These are phyloP conservation scores for Microtus ochrogaster DNA, from an alignment of 2,113 vertebrate species.

Conservation along the genomic window DNA sequence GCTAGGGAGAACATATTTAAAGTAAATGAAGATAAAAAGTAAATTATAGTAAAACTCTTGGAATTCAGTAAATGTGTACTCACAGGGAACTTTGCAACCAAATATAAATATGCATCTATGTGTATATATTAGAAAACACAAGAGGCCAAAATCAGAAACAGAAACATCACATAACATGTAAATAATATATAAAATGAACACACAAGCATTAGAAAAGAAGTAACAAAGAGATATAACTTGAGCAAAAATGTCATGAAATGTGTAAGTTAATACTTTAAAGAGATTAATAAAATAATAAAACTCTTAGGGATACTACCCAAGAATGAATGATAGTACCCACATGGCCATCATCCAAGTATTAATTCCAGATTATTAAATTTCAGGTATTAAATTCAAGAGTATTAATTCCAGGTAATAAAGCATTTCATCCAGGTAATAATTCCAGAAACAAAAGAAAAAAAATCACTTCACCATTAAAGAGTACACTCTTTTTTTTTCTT, in stretches of 20 bases:
- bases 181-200: neutral
- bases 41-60: neutral
- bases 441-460: neutral
- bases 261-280: slow-evolving; percentile 8
- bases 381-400: too few species aligned
- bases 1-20: neutral
- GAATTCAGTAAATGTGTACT: neutral
- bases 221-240: neutral
- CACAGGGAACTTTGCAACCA: neutral
- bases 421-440: neutral
- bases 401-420: neutral
- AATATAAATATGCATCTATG: neutral
- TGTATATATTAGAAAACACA: neutral
- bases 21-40: neutral
- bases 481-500: neutral
- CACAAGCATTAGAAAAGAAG: neutral
- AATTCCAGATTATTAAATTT: neutral
- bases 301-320: neutral
- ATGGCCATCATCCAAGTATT: neutral
- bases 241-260: neutral
- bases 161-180: neutral
- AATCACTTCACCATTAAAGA: neutral
- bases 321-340: neutral
- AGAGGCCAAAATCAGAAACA: neutral
- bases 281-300: neutral